Percentiles rank a stretch among this genome's conserved stretches.
Evolutionary conservation across 1,140 invertebrate genomes (phyloP).

Genomic region (silkworm (Bombyx mori)): DNA sequence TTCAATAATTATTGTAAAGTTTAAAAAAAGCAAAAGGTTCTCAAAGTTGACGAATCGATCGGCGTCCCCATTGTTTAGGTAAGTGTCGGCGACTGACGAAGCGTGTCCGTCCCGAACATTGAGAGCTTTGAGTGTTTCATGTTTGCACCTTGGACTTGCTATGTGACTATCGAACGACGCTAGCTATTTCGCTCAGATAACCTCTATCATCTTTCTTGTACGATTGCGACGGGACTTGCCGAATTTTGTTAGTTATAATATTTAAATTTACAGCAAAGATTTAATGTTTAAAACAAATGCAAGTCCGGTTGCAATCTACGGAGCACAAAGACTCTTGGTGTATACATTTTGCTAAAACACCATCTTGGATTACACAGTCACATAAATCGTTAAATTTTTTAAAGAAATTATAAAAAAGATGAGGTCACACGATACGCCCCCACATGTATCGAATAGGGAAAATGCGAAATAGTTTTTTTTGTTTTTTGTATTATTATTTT

Average conservation of each 20-base stretch:
- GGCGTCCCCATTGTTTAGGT: constrained; percentile 31
- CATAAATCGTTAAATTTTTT: constrained; percentile 43
- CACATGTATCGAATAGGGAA: background rate
- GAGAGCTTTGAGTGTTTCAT: constrained; percentile 73
- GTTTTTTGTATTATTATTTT: no score
- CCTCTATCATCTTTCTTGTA: constrained; percentile 67
- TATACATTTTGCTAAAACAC: constrained; percentile 68
- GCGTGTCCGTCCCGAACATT: constrained; percentile 52
- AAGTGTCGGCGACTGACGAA: constrained; percentile 47
- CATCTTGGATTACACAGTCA: constrained; percentile 71
- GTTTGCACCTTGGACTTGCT: constrained; percentile 73
- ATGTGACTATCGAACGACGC: constrained; percentile 66
- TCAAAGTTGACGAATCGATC: constrained; percentile 7
- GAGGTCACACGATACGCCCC: background rate
- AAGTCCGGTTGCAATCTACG: constrained; percentile 69
- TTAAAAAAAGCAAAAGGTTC: background rate
- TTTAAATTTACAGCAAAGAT: constrained; percentile 7
- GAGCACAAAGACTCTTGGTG: constrained; percentile 72
- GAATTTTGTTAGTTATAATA: constrained; percentile 20
- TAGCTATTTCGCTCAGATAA: constrained; percentile 68
- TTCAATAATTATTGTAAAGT: no score
- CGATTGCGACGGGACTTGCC: constrained; percentile 65
- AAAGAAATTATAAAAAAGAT: constrained; percentile 1
- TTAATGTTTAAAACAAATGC: constrained; percentile 19
- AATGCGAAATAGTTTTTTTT: no score